Conservation (phyloP, 2,888 invertebrate genomes). For the Dorcus parallelipipedus region DNA sequence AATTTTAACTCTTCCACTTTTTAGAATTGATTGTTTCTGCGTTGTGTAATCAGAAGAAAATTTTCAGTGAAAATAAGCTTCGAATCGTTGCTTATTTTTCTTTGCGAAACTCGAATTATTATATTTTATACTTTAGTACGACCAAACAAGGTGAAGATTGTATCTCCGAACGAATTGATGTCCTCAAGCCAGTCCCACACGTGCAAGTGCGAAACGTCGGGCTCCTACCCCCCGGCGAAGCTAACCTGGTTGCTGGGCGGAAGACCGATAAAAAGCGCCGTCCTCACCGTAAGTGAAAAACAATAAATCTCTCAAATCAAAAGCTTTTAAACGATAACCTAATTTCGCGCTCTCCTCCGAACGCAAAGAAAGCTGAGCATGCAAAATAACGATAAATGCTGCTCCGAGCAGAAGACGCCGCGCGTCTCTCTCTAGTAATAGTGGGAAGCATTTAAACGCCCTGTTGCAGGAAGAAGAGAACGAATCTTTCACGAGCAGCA, state of each 20-base stretch:
- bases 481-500: slow-evolving; percentile 68
- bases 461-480: slow-evolving; percentile 56
- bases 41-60: no score
- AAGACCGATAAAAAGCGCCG: slow-evolving; percentile 61
- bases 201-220: slow-evolving; percentile 75
- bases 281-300: slow-evolving; percentile 55
- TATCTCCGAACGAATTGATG: slow-evolving; percentile 67
- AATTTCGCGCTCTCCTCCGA: no score
- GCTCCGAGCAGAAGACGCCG: no score
- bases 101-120: background rate
- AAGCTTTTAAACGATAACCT: no score
- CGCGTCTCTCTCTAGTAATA: no score
- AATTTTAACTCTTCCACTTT: no score
- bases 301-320: background rate
- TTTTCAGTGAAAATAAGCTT: no score
- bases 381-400: no score
- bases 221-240: slow-evolving; percentile 79
- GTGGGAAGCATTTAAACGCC: slow-evolving; percentile 11
- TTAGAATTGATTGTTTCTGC: no score
- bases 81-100: background rate
- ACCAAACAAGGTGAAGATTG: slow-evolving; percentile 71
- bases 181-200: slow-evolving; percentile 72
- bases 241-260: slow-evolving; percentile 78
- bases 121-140: slow-evolving; percentile 59
- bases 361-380: no score